These are phyloP conservation scores for Callorhinus ursinus DNA, from an alignment of 2,113 vertebrate genomes.

Conservation along the genomic window DNA sequence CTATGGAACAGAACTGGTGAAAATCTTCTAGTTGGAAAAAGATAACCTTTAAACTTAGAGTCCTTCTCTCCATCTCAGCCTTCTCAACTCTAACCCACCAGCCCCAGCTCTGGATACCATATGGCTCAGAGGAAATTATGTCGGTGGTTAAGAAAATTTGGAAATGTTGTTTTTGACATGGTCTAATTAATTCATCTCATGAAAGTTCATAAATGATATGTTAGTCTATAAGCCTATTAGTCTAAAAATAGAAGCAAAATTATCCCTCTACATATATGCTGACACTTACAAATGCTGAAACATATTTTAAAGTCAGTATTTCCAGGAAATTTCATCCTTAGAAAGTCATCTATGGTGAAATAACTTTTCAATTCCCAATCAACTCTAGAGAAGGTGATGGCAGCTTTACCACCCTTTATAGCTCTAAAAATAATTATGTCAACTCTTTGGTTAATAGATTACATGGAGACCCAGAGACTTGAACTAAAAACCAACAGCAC, in stretches of 20 bases:
- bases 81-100: neutral
- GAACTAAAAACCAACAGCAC: neutral
- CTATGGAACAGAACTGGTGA: neutral
- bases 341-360: neutral
- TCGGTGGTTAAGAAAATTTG: neutral
- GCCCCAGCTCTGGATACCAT: neutral
- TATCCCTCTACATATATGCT: neutral
- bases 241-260: constrained; percentile 7
- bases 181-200: neutral
- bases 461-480: neutral
- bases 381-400: neutral
- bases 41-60: neutral
- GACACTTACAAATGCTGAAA: neutral
- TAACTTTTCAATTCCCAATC: constrained; percentile 13
- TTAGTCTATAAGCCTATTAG: neutral
- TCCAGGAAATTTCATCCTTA: neutral
- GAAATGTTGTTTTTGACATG: neutral
- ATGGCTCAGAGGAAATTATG: neutral
- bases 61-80: neutral
- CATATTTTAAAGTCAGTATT: constrained; percentile 30
- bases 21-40: neutral
- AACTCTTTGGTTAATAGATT: constrained; percentile 12
- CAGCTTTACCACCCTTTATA: neutral
- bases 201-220: neutral
- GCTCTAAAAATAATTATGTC: constrained; percentile 29